These are phyloP conservation scores for Lasioglossum marginatum DNA, from an alignment of 2,888 invertebrate genomes.

Conservation along the genomic window DNA sequence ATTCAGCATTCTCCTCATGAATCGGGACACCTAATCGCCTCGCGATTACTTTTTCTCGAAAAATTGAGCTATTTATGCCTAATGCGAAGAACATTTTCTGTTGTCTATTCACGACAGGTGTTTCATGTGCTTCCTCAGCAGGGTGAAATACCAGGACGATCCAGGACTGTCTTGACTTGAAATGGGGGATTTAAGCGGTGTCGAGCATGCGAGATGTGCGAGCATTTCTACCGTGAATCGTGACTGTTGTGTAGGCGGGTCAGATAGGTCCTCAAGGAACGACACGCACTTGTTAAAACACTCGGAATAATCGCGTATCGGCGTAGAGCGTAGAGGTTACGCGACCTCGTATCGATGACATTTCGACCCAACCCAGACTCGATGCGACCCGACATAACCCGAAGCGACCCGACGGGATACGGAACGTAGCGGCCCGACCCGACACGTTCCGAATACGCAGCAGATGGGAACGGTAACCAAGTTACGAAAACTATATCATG, in stretches of 20 bases:
- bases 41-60: neutral
- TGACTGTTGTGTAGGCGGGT: neutral
- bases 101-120: neutral
- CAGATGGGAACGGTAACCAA: neutral
- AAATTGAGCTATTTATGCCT: neutral
- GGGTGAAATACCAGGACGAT: neutral
- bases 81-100: neutral
- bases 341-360: neutral
- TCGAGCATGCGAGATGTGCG: neutral
- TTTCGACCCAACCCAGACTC: neutral
- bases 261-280: neutral
- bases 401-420: neutral
- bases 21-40: neutral
- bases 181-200: neutral
- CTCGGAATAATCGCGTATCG: neutral
- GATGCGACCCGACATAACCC: neutral
- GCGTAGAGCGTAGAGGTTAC: neutral
- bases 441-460: neutral
- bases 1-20: neutral
- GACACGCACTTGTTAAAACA: neutral
- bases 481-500: constrained; percentile 5
- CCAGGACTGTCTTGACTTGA: neutral
- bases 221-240: neutral
- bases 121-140: neutral
- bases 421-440: neutral